Evolutionary conservation across 2,797 vertebrate species (phyloP).

Genomic region (Petrocephalus schoutedeni): DNA sequence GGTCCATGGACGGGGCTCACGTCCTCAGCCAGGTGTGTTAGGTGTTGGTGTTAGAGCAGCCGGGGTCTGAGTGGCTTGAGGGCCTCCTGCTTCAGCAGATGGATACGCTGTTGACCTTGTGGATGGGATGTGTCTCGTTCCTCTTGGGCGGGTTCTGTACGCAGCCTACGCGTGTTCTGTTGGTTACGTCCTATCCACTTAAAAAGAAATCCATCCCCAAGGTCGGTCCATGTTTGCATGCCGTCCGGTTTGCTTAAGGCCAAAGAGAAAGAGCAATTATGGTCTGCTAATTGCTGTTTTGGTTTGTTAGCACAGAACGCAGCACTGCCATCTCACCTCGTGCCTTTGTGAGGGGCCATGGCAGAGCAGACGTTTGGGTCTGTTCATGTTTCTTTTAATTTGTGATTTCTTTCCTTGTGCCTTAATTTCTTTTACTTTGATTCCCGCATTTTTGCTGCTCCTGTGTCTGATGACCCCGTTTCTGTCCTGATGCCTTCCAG

Average conservation of each 20-base stretch:
- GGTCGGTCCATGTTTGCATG: conserved; percentile 44
- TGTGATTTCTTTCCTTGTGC: conserved; percentile 44
- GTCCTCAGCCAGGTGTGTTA: neutral
- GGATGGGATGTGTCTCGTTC: neutral
- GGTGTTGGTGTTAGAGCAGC: neutral
- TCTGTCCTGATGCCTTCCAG: conserved; percentile 68
- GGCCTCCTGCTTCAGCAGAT: neutral
- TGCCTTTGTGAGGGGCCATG: conserved; percentile 37
- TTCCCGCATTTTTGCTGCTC: conserved; percentile 54
- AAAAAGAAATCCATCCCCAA: neutral
- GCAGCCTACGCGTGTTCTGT: neutral
- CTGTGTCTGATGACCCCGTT: conserved; percentile 48
- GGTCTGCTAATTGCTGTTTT: conserved; percentile 58
- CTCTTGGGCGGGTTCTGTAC: neutral
- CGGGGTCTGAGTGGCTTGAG: neutral
- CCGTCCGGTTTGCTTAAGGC: conserved; percentile 46
- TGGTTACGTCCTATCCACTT: neutral
- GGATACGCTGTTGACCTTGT: neutral
- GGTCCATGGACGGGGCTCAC: neutral
- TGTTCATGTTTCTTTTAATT: conserved; percentile 44
- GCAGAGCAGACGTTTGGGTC: conserved; percentile 57
- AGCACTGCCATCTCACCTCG: conserved; percentile 43
- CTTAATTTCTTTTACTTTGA: conserved; percentile 47
- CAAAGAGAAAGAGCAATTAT: conserved; percentile 52
- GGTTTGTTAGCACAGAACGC: conserved; percentile 51